phyloP scores from a whole-genome alignment of 2,113 vertebrate species.

The Parus major region DNA sequence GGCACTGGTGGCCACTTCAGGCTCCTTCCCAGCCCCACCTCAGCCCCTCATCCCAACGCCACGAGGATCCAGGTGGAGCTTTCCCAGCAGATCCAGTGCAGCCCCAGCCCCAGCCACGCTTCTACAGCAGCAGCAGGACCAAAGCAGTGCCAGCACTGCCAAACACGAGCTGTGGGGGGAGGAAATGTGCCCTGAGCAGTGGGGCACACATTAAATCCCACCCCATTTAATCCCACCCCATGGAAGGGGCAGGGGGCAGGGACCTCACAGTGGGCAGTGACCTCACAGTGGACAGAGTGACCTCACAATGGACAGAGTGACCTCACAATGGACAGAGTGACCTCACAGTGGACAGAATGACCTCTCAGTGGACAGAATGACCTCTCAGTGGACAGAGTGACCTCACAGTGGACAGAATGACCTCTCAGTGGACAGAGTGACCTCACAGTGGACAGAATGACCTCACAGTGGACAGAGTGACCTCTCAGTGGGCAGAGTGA shows the following conservation, averaged over 20 bases:
- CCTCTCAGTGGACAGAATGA: too few relatives aligned
- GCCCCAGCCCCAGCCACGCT: not conserved
- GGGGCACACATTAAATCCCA: not conserved
- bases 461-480: not conserved
- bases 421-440: too few relatives aligned
- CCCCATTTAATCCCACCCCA: not conserved
- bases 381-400: too few relatives aligned
- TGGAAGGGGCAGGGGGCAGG: not conserved
- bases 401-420: not conserved
- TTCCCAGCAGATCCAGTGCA: not conserved
- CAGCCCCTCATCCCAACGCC: not conserved
- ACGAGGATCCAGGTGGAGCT: accelerated
- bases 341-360: too few relatives aligned
- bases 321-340: too few relatives aligned
- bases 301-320: not conserved
- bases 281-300: not conserved
- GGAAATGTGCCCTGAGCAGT: accelerated
- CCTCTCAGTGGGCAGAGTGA: too few relatives aligned
- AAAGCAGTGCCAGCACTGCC: not conserved
- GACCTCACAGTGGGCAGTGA: not conserved
- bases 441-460: not conserved
- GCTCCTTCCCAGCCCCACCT: not conserved
- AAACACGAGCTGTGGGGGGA: accelerated
- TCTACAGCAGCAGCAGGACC: not conserved
- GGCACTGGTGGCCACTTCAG: not conserved